Percentiles rank a stretch among this genome's conserved stretches.
Conservation (phyloP, 37 sponge, comb jelly and placozoan genomes). For the Beroe forskalii region DNA sequence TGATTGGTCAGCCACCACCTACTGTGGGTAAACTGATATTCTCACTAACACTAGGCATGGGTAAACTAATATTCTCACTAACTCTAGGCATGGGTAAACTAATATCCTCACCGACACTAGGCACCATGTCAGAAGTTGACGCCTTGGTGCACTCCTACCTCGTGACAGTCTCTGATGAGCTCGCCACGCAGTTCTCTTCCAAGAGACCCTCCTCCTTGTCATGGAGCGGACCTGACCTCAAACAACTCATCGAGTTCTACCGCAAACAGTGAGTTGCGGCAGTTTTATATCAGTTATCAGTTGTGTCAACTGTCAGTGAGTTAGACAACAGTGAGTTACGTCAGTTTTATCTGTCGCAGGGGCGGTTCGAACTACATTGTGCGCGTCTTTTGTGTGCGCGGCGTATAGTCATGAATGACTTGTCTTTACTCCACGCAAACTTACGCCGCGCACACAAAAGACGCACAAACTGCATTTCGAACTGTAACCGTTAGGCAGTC, state of each 20-base stretch:
- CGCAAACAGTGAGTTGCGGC: not conserved
- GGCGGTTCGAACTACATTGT: no score
- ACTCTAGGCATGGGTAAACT: no score
- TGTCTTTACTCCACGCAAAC: no score
- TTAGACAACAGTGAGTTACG: no score
- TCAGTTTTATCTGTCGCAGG: no score
- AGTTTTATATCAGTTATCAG: not conserved
- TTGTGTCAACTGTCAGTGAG: no score
- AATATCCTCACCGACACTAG: not conserved
- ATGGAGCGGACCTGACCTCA: constrained; percentile 13
- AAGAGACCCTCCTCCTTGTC: constrained; percentile 8
- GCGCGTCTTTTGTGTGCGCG: no score
- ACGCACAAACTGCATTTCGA: no score
- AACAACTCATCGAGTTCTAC: not conserved
- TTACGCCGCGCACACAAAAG: no score
- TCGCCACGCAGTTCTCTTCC: constrained; percentile 38
- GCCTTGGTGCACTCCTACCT: constrained; percentile 17
- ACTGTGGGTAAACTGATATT: not conserved
- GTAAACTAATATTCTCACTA: not conserved
- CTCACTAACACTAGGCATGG: not conserved
- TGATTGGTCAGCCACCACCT: no score
- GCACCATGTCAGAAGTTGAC: constrained; percentile 32
- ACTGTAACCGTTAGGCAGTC: no score
- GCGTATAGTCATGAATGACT: no score
- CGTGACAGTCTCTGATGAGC: constrained; percentile 8